Percentiles rank a stretch among this genome's conserved stretches.
Conservation (phyloP, 1,140 invertebrate species). For the Rhopalosiphum maidis region DNA sequence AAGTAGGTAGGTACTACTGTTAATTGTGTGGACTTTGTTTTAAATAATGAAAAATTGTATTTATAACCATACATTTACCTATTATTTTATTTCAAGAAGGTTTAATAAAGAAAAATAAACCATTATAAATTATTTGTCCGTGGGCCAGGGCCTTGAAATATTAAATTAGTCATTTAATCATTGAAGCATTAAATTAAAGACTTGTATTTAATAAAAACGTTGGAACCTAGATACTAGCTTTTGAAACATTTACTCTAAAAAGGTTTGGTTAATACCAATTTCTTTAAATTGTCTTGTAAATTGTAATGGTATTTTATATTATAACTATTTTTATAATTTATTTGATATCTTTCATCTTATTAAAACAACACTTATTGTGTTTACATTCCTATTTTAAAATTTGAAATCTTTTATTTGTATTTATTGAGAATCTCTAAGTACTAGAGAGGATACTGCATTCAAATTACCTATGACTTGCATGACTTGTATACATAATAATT, state of each 20-base stretch:
- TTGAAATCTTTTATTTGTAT: neutral
- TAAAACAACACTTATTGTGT: neutral
- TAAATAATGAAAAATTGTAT: neutral
- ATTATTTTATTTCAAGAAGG: neutral
- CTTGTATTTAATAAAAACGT: neutral
- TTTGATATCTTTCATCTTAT: neutral
- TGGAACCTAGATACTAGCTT: neutral
- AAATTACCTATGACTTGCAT: neutral
- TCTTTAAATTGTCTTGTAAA: neutral
- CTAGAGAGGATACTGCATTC: neutral
- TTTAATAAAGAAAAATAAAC: conserved; percentile 24
- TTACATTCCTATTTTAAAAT: neutral
- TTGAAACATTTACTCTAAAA: neutral
- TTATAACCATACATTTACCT: neutral
- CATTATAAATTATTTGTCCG: conserved; percentile 19
- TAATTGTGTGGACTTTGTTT: neutral
- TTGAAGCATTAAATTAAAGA: conserved; percentile 16
- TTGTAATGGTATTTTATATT: too few species aligned
- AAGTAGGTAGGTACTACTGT: neutral
- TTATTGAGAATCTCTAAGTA: too few species aligned
- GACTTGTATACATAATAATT: too few species aligned
- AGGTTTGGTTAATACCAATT: neutral
- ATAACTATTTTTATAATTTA: too few species aligned
- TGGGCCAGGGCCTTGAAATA: conserved; percentile 36
- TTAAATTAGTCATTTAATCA: conserved; percentile 21